Percentiles rank a stretch among this genome's conserved stretches.
Conservation (phyloP, 2,797 vertebrate genomes). For the Malurus splendens region DNA sequence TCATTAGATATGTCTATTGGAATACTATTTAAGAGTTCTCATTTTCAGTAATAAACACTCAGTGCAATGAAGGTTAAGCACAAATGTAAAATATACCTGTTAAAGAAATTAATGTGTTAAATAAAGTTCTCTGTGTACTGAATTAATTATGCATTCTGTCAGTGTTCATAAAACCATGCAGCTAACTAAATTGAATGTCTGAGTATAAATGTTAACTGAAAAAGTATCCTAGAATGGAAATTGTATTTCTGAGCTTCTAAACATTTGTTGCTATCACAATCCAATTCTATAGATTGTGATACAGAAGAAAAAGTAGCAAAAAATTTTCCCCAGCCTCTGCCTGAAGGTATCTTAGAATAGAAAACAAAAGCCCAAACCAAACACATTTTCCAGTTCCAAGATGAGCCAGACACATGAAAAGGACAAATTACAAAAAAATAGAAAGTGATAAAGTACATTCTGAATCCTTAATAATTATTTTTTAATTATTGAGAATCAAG, state of each 20-base stretch:
- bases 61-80: not conserved
- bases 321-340: not conserved
- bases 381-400: not conserved
- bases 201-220: not conserved
- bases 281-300: not conserved
- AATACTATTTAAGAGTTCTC: not conserved
- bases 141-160: not conserved
- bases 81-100: not conserved
- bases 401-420: not conserved
- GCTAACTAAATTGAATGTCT: not conserved
- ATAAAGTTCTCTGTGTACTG: not conserved
- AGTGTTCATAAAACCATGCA: not conserved
- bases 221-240: not conserved
- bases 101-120: not conserved
- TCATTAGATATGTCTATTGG: not conserved
- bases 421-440: not conserved
- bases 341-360: not conserved
- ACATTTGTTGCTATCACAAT: not conserved
- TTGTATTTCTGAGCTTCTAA: not conserved
- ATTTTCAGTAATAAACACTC: not conserved
- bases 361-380: rapidly evolving
- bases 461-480: not conserved
- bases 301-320: not conserved
- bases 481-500: not conserved
- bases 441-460: not conserved